Conservation (phyloP, 1,140 invertebrate genomes). For the Leptinotarsa texana region DNA sequence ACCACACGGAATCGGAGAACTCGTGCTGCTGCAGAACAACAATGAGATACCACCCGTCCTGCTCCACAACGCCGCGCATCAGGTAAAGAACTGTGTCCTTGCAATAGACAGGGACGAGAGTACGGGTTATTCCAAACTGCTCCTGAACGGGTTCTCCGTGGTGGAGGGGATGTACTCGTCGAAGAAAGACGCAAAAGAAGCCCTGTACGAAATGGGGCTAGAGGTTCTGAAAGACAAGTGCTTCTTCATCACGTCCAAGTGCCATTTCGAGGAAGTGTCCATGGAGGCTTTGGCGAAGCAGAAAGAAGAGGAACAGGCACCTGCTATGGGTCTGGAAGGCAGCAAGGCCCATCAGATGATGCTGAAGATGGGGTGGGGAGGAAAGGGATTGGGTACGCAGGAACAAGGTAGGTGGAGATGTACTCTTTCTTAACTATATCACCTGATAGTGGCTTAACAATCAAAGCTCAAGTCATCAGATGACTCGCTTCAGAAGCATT, state of each 20-base stretch:
- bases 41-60: slow-evolving; percentile 21
- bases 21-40: slow-evolving; percentile 16
- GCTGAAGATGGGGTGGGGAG: slow-evolving; percentile 44
- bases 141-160: slow-evolving; percentile 6
- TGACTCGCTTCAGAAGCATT: background rate
- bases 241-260: slow-evolving; percentile 36
- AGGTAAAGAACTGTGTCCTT: slow-evolving; percentile 27
- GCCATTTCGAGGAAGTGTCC: slow-evolving; percentile 33
- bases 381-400: slow-evolving; percentile 37
- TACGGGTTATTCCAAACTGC: slow-evolving; percentile 12
- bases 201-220: slow-evolving; percentile 35
- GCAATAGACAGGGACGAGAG: slow-evolving; percentile 32
- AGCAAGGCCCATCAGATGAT: slow-evolving; percentile 41
- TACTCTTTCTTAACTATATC: background rate
- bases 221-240: slow-evolving; percentile 39
- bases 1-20: background rate
- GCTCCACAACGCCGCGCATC: slow-evolving; percentile 15
- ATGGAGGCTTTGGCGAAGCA: slow-evolving; percentile 22
- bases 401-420: slow-evolving; percentile 37
- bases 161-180: slow-evolving; percentile 29
- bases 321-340: slow-evolving; percentile 20
- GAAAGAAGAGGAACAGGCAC: slow-evolving; percentile 2
- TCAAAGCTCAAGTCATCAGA: background rate
- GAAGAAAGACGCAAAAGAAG: slow-evolving; percentile 38
- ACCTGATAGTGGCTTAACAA: too few relatives aligned